Conservation (phyloP, 2,113 vertebrate genomes). For the Brachypteracias leptosomus region DNA sequence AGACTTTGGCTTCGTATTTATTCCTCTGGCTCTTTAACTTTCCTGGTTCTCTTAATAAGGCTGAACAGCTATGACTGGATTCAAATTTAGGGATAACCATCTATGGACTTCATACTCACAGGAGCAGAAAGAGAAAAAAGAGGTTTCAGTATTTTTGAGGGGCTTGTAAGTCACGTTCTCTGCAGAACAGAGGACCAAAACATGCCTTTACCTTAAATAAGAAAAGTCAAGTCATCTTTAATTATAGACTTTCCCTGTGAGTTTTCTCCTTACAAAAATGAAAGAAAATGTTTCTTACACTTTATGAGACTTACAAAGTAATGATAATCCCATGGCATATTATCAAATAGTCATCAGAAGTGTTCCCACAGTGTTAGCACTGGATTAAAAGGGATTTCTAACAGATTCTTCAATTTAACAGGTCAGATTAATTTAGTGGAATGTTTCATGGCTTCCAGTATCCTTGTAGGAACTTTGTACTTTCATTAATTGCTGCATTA, state of each 20-base stretch:
- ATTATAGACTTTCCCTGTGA: background rate
- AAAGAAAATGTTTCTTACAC: background rate
- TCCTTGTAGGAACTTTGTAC: background rate
- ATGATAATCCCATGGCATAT: background rate
- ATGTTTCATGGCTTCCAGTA: background rate
- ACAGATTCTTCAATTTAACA: conserved; percentile 1
- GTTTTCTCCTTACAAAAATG: background rate
- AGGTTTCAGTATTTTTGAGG: background rate
- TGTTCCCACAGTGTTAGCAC: background rate
- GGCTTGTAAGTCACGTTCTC: background rate
- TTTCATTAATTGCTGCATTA: background rate
- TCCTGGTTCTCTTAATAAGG: background rate
- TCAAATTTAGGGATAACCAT: background rate
- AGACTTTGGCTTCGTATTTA: background rate
- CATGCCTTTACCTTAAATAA: background rate
- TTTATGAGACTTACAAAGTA: background rate
- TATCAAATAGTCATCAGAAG: background rate
- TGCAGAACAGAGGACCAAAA: background rate
- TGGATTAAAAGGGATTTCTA: conserved; percentile 8
- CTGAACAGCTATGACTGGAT: background rate
- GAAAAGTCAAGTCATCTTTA: background rate
- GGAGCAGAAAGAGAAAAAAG: background rate
- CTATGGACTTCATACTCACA: background rate
- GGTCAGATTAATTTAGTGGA: background rate
- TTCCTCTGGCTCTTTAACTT: background rate